A percentile compares a stretch with the other conserved stretches of the same genome.
phyloP scores from a whole-genome alignment of 2,797 vertebrate species.

The Pogonophryne albipinna region DNA sequence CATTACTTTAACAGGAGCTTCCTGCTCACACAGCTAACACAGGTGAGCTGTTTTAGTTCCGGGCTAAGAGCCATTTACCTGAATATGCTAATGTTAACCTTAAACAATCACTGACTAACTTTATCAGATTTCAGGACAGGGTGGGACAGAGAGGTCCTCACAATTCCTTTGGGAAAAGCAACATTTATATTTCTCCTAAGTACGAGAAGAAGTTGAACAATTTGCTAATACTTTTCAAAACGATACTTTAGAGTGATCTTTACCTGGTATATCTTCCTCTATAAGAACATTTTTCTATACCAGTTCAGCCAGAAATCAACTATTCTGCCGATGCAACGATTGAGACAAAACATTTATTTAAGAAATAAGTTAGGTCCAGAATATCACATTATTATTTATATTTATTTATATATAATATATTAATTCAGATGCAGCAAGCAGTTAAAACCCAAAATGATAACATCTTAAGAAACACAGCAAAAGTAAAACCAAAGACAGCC shows the following conservation, averaged over 20 bases:
- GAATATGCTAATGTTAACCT: constrained; percentile 3
- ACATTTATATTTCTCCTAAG: background rate
- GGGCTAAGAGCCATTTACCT: constrained; percentile 15
- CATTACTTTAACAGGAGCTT: constrained; percentile 18
- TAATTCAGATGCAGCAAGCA: background rate
- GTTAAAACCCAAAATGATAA: too few relatives aligned
- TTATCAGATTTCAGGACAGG: background rate
- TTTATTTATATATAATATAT: background rate
- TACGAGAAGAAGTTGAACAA: background rate
- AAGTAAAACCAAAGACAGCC: background rate
- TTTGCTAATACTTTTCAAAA: background rate
- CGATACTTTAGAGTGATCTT: background rate
- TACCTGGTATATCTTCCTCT: background rate
- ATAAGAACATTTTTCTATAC: background rate
- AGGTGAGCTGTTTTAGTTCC: constrained; percentile 34
- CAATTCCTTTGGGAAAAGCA: background rate
- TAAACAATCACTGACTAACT: constrained; percentile 9
- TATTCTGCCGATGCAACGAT: background rate
- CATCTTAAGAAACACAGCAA: background rate
- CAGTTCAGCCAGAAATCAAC: background rate
- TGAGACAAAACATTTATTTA: background rate
- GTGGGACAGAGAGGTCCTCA: background rate
- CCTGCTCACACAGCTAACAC: constrained; percentile 25
- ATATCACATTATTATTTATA: background rate
- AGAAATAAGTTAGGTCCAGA: background rate